Conservation (phyloP, 2,888 invertebrate genomes). For the Cheiracanthium punctorium region DNA sequence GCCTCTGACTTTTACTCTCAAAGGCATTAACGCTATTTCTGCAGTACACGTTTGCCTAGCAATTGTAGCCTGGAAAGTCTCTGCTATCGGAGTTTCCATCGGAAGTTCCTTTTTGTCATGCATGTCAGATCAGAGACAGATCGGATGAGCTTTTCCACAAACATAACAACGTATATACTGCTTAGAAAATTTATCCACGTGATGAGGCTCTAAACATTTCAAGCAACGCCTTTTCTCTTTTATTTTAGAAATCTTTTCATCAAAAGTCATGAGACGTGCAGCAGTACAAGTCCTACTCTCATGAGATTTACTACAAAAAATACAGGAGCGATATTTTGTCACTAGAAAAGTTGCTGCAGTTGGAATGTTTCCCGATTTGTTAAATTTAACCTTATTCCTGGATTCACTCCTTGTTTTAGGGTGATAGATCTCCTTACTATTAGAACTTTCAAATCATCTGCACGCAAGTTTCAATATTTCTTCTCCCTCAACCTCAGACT, state of each 20-base stretch:
- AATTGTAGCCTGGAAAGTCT: not conserved
- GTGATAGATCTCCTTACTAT: no score
- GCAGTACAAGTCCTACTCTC: no score
- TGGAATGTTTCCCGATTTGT: no score
- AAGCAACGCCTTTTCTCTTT: slow-evolving; percentile 1
- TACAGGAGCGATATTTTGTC: not conserved
- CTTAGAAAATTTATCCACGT: not conserved
- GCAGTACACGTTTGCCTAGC: not conserved
- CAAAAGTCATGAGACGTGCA: not conserved
- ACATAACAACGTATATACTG: not conserved
- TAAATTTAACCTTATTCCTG: no score
- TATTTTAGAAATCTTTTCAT: not conserved
- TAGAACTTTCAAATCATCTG: no score
- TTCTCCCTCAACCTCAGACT: not conserved
- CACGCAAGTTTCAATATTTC: not conserved
- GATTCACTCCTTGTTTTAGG: no score
- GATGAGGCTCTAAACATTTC: slow-evolving; percentile 8
- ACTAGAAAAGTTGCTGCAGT: no score
- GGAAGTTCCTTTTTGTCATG: not conserved
- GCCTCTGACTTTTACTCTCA: no score
- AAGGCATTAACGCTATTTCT: not conserved
- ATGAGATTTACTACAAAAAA: no score
- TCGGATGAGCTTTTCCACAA: no score
- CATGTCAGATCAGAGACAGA: not conserved
- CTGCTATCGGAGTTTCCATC: not conserved